Percentiles rank a stretch among this genome's conserved stretches.
Evolutionary conservation across 2,797 vertebrate genomes (phyloP).

Genomic region (Diceros bicornis): DNA sequence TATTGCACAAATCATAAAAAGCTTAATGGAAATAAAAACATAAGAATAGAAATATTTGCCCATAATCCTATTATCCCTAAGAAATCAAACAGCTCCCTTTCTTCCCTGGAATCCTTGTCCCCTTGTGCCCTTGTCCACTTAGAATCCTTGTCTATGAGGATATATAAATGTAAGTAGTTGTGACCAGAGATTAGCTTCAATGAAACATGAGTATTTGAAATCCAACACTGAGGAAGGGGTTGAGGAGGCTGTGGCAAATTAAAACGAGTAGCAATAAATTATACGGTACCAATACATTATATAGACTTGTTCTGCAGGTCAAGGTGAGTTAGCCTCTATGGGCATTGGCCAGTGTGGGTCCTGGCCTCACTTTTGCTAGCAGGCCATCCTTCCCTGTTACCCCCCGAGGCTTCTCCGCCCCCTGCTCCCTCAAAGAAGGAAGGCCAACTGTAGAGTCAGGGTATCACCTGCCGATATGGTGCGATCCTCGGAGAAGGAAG

Average conservation of each 20-base stretch:
- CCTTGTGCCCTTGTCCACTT: too few relatives aligned
- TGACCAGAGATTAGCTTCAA: neutral
- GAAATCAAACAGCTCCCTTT: neutral
- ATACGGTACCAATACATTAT: accelerated
- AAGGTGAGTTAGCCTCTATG: neutral
- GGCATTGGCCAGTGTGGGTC: accelerated
- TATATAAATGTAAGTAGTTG: neutral
- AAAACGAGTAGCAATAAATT: neutral
- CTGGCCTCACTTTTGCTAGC: neutral
- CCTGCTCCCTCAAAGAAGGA: neutral
- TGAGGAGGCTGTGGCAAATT: neutral
- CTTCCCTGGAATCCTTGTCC: neutral
- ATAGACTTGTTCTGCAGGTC: neutral
- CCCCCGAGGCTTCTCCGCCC: accelerated
- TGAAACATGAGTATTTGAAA: neutral
- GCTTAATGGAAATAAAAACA: slow-evolving; percentile 15
- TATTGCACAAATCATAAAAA: neutral
- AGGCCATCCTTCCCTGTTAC: neutral
- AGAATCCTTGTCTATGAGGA: neutral
- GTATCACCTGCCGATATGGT: accelerated
- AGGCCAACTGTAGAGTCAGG: too few relatives aligned
- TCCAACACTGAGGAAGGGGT: too few relatives aligned
- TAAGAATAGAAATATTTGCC: neutral
- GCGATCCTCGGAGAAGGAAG: neutral
- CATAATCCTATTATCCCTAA: neutral